Evolutionary conservation across 2,113 vertebrate genomes (phyloP).

Genomic region (Tringa solitaria): DNA sequence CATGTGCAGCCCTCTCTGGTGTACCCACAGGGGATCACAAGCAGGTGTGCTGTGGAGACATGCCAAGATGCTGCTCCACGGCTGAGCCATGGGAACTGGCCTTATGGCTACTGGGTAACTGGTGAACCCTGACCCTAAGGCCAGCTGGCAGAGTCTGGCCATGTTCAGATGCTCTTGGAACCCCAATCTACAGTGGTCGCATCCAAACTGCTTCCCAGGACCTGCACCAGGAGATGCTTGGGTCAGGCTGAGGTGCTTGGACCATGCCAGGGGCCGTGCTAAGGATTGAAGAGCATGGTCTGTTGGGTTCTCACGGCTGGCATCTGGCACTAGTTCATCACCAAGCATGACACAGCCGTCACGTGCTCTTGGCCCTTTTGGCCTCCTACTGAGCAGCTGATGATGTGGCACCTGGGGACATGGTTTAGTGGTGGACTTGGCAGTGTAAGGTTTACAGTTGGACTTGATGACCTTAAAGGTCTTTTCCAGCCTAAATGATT

Average conservation of each 20-base stretch:
- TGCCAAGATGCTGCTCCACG: not conserved
- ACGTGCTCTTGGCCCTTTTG: accelerated
- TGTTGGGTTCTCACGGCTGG: not conserved
- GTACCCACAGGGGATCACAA: not conserved
- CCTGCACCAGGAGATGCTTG: not conserved
- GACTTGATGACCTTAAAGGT: not conserved
- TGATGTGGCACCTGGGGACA: not conserved
- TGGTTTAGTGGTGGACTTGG: not conserved
- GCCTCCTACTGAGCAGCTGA: not conserved
- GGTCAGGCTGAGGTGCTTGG: not conserved
- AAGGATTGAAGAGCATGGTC: accelerated
- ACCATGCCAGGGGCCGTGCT: not conserved
- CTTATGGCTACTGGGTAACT: not conserved
- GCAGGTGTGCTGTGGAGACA: not conserved
- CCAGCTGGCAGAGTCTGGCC: not conserved
- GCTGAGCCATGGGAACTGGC: conserved; percentile 7
- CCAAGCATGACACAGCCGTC: not conserved
- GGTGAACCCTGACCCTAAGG: not conserved
- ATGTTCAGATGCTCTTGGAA: not conserved
- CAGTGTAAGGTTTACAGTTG: not conserved
- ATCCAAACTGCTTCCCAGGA: not conserved
- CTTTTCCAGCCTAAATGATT: not conserved
- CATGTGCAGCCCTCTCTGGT: accelerated
- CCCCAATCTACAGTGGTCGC: not conserved
- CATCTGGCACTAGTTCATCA: not conserved